Conservation (phyloP, 2,888 invertebrate species). For the Stenichneumon culpator region DNA sequence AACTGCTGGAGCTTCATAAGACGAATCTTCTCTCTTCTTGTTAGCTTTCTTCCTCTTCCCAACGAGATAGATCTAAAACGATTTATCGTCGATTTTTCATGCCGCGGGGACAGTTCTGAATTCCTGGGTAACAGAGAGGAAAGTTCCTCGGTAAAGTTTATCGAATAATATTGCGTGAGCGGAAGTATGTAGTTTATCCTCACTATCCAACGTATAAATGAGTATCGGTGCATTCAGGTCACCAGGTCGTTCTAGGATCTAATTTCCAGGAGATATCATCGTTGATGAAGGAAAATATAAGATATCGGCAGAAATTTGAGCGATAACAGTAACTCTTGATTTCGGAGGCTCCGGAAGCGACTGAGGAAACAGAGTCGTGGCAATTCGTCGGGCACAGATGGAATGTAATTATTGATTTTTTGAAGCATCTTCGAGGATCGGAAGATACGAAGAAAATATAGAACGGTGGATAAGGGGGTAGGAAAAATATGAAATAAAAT, state of each 20-base stretch:
- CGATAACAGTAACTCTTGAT: background rate
- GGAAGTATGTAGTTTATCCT: background rate
- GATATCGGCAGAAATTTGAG: background rate
- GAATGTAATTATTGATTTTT: background rate
- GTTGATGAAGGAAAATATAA: background rate
- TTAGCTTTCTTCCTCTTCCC: background rate
- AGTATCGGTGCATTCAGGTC: conserved; percentile 1
- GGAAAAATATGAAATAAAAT: background rate
- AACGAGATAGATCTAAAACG: conserved; percentile 24
- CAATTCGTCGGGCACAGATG: too few relatives aligned
- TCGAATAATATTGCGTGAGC: background rate
- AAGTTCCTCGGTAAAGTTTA: background rate
- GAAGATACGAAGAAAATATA: background rate
- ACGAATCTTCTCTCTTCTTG: conserved; percentile 5
- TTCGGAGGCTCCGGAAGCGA: background rate
- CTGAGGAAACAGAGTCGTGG: background rate
- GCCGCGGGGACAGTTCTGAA: background rate
- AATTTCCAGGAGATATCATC: conserved; percentile 8
- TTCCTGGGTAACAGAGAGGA: background rate
- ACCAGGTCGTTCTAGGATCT: conserved; percentile 3
- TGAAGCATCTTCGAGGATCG: background rate
- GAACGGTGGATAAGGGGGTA: background rate
- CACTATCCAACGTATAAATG: background rate
- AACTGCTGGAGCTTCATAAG: background rate
- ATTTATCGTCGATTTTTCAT: conserved; percentile 21